Base-by-base conservation (phyloP, 1,140 invertebrate species). In the Brachionus manjavacas region DNA sequence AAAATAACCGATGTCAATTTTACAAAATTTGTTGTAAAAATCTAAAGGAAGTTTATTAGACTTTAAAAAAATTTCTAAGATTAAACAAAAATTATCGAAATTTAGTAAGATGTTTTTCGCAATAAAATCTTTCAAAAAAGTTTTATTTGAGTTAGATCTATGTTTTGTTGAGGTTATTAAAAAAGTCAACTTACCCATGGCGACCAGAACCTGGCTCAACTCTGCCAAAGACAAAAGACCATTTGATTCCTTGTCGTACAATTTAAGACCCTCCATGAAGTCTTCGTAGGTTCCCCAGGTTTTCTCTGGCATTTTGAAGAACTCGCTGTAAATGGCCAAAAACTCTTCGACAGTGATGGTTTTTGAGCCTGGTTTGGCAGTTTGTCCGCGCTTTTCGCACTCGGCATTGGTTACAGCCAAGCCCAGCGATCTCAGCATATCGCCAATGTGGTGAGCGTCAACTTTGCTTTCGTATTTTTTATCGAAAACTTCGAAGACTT, bases 241-340 rank as follows among this genome's bases (percentile, higher is more conserved):
- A 43, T 84, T 84, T 4, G 68, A 60, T 70, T 84, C 84, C 39
- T 84, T 84, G 28, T 84, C 84, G 72, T 76, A 84, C 55, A 84
- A 70, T 52, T 84, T 84, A 66, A 84, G 72, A 79, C 84, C 84
- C 52, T 84, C 84, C 70, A 84, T 76, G 64, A 84, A 84, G 72
- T 84, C 84, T 68, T 84, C 84, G 41, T 79, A 78, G 64, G 84
- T 84, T 23, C 84, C 84, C 31, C 70, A 84, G 31, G 52, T 76
- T 49, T 76, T 66, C 23, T 64, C 74, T 46, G 84, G 84, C 84
- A 84, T 84, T 68, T 84, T 84, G 64, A 64, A 84, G 68, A 84
- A 84, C 68, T 84, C 84, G 23, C 66, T 31, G 41, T 78, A 84
- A 6, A 84, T 84, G 23, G 84, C 66, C 31, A 84, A 66, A 43